Evolutionary conservation across 2,113 vertebrate species (phyloP).

Genomic region (Mesembrinibis cayennensis): DNA sequence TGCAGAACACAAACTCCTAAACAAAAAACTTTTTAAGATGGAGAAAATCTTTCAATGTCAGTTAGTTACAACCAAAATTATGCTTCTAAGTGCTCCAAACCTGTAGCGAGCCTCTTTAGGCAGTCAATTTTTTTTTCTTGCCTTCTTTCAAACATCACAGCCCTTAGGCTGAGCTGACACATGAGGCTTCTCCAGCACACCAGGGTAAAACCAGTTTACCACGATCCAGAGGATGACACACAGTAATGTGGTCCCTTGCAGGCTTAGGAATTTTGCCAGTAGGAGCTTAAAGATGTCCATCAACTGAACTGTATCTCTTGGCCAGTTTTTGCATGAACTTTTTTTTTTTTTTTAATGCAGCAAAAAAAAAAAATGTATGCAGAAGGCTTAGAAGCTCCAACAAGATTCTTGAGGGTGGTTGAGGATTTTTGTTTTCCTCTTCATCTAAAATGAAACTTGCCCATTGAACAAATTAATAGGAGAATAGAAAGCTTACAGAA

Average conservation of each 20-base stretch:
- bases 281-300: not conserved
- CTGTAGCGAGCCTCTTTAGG: not conserved
- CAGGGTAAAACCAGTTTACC: not conserved
- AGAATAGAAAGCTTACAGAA: not conserved
- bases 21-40: not conserved
- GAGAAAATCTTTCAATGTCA: not conserved
- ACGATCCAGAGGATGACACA: not conserved
- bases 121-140: not conserved
- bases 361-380: fast-evolving
- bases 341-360: not conserved
- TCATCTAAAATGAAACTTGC: not conserved
- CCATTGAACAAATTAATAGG: fast-evolving
- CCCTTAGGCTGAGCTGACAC: not conserved
- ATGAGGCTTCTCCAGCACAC: not conserved
- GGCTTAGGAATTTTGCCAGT: not conserved
- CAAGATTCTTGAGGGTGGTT: not conserved
- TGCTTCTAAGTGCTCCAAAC: not conserved
- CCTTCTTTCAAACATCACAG: not conserved
- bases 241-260: not conserved
- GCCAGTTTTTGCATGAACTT: fast-evolving
- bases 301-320: not conserved
- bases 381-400: not conserved
- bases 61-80: not conserved
- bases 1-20: not conserved
- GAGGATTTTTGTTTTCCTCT: not conserved